Evolutionary conservation across 2,888 invertebrate species (phyloP).

Genomic region (Disparrhopalites patrizii): DNA sequence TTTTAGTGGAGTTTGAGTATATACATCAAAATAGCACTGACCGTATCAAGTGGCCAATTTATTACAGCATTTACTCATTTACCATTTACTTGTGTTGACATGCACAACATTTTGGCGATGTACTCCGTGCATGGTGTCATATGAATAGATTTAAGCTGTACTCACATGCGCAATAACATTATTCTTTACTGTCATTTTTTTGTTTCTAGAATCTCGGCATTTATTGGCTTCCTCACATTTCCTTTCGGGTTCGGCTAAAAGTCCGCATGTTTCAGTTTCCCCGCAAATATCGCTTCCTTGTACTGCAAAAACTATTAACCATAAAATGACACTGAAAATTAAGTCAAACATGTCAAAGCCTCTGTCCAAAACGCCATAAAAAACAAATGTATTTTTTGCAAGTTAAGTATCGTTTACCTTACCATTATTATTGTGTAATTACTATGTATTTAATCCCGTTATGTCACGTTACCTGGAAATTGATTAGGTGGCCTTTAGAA

Average conservation of each 20-base stretch:
- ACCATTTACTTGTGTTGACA: too few species aligned
- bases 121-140: conserved; percentile 2
- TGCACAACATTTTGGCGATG: neutral
- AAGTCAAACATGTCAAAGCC: neutral
- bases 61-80: too few species aligned
- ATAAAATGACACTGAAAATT: neutral
- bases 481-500: too few species aligned
- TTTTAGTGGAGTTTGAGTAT: too few species aligned
- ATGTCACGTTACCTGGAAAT: too few species aligned
- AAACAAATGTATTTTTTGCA: neutral
- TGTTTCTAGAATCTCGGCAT: conserved; percentile 42
- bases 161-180: too few species aligned
- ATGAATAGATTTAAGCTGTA: too few species aligned
- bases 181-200: neutral
- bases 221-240: conserved; percentile 45
- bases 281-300: conserved; percentile 6
- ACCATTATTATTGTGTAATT: too few species aligned
- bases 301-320: neutral
- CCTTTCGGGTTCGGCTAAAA: conserved; percentile 47
- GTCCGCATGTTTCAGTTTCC: neutral
- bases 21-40: too few species aligned
- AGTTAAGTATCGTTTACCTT: neutral
- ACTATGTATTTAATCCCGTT: too few species aligned
- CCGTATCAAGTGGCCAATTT: too few species aligned
- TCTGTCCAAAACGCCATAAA: neutral